Evolutionary conservation across 2,113 vertebrate species (phyloP), one percentile per base, ranked within the genome.

Genomic region (Malurus elegans): DNA sequence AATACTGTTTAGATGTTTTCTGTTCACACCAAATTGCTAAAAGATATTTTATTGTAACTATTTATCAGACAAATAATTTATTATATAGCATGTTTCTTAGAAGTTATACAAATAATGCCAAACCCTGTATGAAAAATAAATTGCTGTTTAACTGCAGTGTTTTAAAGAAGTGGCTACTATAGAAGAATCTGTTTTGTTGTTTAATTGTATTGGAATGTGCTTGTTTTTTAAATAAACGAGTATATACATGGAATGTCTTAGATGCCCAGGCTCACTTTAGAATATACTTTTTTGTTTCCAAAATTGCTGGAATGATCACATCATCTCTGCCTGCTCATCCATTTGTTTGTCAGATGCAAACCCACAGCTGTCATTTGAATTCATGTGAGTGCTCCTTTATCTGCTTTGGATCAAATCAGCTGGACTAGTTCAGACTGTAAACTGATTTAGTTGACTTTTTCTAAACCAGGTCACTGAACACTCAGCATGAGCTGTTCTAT

Each of bases 11-110:
- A 64, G 42, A 47, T 48, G 53, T 40, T 83, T 75, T 57, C 19
- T 86, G 6, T 78, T 73, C 4, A 12, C 12, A 78, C 10, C 44
- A 20, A 56, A 61, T 71, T 45, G 42, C 74, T 86, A 80, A 47
- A 83, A 62, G 25, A 24, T 4, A 66, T 57, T 76, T 92, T 95
- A 75, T 65, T 82, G 21, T 69, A 74, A 71, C 71, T 92, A 93
- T 91, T 95, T 95, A 82, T 92, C 21, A 75, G 45, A 26, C 19
- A 82, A 72, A 64, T 92, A 80, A 95, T 81, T 88, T 94, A 86
- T 93, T 19, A 57, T 51, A 61, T 4, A 70, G 4, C 8, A 3
- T 81, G 48, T 82, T 82, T 81, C 57, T 82, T 90, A 28, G 20
- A 71, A 87, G 24, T 64, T 87, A 40, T 17, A 21, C 8, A 61